Base-by-base conservation (phyloP, 2,113 vertebrate genomes). In the Pyxicephalus adspersus region DNA sequence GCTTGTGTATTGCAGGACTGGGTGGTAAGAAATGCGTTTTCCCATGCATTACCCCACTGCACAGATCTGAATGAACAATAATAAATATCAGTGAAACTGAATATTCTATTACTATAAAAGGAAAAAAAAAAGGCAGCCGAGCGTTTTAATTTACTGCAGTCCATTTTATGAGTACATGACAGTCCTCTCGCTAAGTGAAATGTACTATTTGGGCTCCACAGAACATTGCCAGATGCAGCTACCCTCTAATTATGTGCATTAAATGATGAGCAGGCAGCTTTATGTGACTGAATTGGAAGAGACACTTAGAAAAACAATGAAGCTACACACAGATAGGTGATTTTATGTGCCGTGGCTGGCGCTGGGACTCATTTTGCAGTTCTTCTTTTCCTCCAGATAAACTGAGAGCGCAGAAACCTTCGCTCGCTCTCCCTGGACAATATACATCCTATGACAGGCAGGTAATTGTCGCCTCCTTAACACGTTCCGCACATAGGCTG, bases 221-320 rank as follows among this genome's bases (percentile, higher is more conserved):
- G 55, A 58, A 68, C 29, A 22, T 34, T 22, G 17, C 23, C 17
- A 9, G 0, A 25, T 52, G 23, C 25, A 3, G 67, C 67, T 28
- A 25, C 28, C 18, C 29, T 55, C 63, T 6, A 34, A 66, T 34
- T 66, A 65, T 28, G 76, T 52, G 26, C 28, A 55, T 52, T 78
- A 70, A 60, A n/a, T 28, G 54, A 17, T 54, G 19, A 2, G 2
- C 8, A 79, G 77, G 65, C 54, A 70, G 65, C 29, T 55, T 79
- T 70, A 50, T 61, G 65, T 28, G 25, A 31, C 64, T 70, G 65
- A 70, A 79, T 70, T 29, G 68, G 65, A 23, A 70, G 52, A 68
- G 65, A 50, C 77, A 79, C 45, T 79, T 79, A 60, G n/a, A 58
- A 60, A 34, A 57, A 38, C 76, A 70, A 26, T 50, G 65, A 70